Evolutionary conservation across 2,113 vertebrate species (phyloP), one percentile per base, ranked within the genome.

Genomic region (Neofelis nebulosa): DNA sequence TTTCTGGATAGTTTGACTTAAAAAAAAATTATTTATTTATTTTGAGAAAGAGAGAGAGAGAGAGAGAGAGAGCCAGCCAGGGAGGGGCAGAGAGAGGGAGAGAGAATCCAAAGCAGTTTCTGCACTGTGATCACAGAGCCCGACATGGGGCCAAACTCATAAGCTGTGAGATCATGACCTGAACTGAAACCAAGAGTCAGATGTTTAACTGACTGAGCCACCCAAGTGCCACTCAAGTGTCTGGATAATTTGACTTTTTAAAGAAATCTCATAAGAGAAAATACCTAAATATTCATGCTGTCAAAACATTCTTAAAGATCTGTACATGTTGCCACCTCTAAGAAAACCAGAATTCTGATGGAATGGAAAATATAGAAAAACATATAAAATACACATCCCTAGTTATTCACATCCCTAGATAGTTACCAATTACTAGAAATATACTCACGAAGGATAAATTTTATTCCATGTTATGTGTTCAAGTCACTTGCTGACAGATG

Each of bases 291-390:
- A 91, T 57, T 73, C 7, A 93, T 6, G 65, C 25, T 81, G 88
- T 45, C 12, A 76, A 73, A 94, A 80, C 15, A 63, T 55, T 79
- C 57, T 38, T 33, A 11, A 61, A 78, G n/a, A 76, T 45, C 45
- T 61, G 23, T 88, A 4, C 14, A 45, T 89, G 2, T 68, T 81
- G 45, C 12, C 2, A 66, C 18, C 25, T 85, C 45, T 33, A 71
- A 68, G 76, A 94, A 92, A 92, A 69, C 65, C n/a, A 55, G 16
- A 94, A 92, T 87, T 93, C 41, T 94, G 4, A 78, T 95, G 41
- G 5, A 61, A 79, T 69, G 50, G 36, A 89, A 83, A 57, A 63
- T 13, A 68, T 2, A 78, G 78, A 86, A 80, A 95, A 78, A 1
- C 3, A 41, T n/a, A 52, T n/a, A 78, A 82, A 95, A n/a, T 76